Conservation (phyloP, 1,140 invertebrate genomes). For the Eciton burchellii region DNA sequence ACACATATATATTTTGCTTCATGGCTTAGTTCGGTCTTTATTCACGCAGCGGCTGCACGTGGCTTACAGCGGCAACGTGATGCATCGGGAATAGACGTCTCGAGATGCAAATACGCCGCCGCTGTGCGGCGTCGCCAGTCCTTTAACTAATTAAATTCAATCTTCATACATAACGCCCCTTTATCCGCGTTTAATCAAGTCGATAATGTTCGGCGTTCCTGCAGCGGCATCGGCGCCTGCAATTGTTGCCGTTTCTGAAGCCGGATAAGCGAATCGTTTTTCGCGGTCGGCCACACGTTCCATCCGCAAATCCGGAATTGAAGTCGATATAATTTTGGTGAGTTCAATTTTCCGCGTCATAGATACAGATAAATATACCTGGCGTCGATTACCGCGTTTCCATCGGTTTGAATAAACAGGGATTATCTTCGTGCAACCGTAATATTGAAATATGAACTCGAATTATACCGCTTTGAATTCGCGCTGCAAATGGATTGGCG, state of each 20-base stretch:
- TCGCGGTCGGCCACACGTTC: slow-evolving; percentile 4
- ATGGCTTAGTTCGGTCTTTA: slow-evolving; percentile 44
- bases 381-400: too few species aligned
- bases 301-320: slow-evolving; percentile 12
- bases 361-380: too few species aligned
- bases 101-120: slow-evolving; percentile 29
- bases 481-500: neutral
- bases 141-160: slow-evolving; percentile 59
- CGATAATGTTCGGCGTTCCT: slow-evolving; percentile 32
- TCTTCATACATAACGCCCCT: slow-evolving; percentile 55
- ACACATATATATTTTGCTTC: slow-evolving; percentile 58
- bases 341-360: slow-evolving; percentile 23
- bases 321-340: slow-evolving; percentile 10
- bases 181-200: slow-evolving; percentile 56
- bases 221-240: neutral
- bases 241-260: neutral
- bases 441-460: slow-evolving; percentile 6
- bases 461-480: slow-evolving; percentile 37
- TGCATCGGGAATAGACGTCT: slow-evolving; percentile 56
- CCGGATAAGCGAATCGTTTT: slow-evolving; percentile 16
- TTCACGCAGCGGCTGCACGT: slow-evolving; percentile 39
- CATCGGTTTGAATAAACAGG: neutral
- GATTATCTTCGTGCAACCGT: neutral
- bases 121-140: neutral
- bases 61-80: slow-evolving; percentile 14